Evolutionary conservation across 2,113 vertebrate species (phyloP).

Genomic region (Emydura subglobosa): DNA sequence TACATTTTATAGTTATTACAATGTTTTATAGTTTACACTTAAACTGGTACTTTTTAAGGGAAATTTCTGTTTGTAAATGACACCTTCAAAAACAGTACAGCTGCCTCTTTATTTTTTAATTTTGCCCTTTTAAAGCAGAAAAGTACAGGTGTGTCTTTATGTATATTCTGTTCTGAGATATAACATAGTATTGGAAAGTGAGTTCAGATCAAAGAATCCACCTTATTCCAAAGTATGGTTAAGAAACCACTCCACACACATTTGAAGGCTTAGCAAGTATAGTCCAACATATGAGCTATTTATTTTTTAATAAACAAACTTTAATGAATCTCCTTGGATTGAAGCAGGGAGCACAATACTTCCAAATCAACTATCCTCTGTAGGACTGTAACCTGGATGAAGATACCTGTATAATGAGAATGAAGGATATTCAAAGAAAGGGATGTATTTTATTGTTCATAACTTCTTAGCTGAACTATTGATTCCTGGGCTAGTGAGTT

Average conservation of each 20-base stretch:
- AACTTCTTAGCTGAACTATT: constrained; percentile 20
- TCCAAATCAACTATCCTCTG: constrained; percentile 23
- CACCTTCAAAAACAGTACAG: constrained; percentile 68
- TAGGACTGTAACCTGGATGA: constrained; percentile 45
- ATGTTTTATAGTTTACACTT: constrained; percentile 85
- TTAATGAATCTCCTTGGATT: constrained; percentile 38
- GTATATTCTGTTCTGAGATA: constrained; percentile 70
- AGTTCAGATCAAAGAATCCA: constrained; percentile 58
- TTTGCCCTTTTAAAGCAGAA: constrained; percentile 61
- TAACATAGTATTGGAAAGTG: constrained; percentile 70
- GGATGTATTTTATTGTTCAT: constrained; percentile 28
- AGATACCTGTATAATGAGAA: constrained; percentile 27
- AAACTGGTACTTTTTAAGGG: constrained; percentile 83
- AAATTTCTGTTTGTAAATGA: constrained; percentile 79
- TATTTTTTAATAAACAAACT: constrained; percentile 46
- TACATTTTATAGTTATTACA: constrained; percentile 79
- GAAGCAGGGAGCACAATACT: constrained; percentile 36
- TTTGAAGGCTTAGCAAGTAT: constrained; percentile 33
- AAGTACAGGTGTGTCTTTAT: constrained; percentile 66
- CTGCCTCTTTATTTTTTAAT: constrained; percentile 58
- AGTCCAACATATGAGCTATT: constrained; percentile 45
- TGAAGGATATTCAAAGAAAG: constrained; percentile 60
- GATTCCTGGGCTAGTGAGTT: constrained; percentile 44
- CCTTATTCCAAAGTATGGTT: constrained; percentile 61
- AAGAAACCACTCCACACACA: constrained; percentile 61